Evolutionary conservation across 2,113 vertebrate genomes (phyloP), one percentile per base, ranked within the genome.

Genomic region (Carassius gibelio): DNA sequence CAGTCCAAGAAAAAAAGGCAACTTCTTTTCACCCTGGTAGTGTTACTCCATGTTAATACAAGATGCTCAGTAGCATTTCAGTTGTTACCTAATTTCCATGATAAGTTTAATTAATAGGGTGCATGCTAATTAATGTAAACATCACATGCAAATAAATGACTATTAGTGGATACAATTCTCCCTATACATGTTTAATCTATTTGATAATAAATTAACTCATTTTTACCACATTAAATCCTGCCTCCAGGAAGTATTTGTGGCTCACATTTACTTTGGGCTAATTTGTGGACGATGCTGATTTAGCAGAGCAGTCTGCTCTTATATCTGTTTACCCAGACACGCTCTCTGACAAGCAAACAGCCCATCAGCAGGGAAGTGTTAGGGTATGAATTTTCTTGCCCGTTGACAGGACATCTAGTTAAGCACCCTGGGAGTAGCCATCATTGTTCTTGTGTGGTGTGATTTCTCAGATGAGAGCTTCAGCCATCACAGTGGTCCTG

Each of bases 331-430:
- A 71, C 61, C 30, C 62, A 23, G 42, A 62, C 42, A 59, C 1
- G 21, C 55, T 23, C 45, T 36, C 15, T 34, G 23, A 62, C n/a
- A 61, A 55, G 14, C 8, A 5, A 45, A 76, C 14, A 7, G 68
- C 23, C 57, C 72, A 42, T 81, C 82, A 66, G 64, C 75, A 64
- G 71, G 34, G 23, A 61, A 84, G 21, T 42, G n/a, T 71, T 72
- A 36, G 48, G 57, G 69, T 83, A 38, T 36, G 17, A 75, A 75
- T 75, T 78, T 80, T 23, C 34, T 61, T 19, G 13, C 26, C 59
- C 36, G 71, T 81, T 87, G 72, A 88, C 78, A 79, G 71, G 23
- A 57, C n/a, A 45, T 84, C 48, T 30, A 48, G 52, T 34, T 84
- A 68, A 80, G 62, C 21, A 34, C 30, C 52, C 26, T 72, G 9